Conservation (phyloP, 2,888 invertebrate species). For the Tipula vernalis region DNA sequence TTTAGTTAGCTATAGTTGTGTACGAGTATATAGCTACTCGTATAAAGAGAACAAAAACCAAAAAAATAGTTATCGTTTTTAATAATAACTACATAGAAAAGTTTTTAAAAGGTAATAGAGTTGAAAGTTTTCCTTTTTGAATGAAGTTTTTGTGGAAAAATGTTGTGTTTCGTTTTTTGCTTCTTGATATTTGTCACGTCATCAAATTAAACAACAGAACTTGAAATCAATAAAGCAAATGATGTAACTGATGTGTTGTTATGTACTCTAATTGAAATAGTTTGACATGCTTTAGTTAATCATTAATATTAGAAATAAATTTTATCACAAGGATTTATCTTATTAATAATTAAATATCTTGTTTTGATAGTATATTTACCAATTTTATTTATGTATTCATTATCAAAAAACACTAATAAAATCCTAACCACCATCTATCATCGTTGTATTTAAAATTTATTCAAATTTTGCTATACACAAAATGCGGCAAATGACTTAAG, state of each 20-base stretch:
- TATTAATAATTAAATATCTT: not conserved
- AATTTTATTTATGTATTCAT: not conserved
- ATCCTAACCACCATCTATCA: not conserved
- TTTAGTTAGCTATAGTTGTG: not conserved
- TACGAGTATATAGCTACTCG: not conserved
- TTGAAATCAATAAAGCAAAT: not conserved
- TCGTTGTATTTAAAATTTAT: not conserved
- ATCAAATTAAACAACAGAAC: not conserved
- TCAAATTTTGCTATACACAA: not conserved
- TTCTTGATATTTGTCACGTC: not conserved
- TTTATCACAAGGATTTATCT: not conserved
- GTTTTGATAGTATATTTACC: not conserved
- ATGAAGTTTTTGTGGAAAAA: not conserved
- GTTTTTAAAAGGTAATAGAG: not conserved
- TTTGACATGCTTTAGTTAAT: no score
- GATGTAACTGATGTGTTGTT: not conserved
- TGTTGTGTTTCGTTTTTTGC: not conserved
- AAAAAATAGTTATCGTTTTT: not conserved
- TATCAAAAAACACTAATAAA: not conserved
- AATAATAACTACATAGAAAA: not conserved
- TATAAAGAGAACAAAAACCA: not conserved
- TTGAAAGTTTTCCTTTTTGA: not conserved
- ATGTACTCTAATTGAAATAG: no score
- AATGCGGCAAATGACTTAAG: not conserved
- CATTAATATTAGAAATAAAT: not conserved